Conservation (phyloP, 2,888 invertebrate species). For the Synanthedon vespiformis region DNA sequence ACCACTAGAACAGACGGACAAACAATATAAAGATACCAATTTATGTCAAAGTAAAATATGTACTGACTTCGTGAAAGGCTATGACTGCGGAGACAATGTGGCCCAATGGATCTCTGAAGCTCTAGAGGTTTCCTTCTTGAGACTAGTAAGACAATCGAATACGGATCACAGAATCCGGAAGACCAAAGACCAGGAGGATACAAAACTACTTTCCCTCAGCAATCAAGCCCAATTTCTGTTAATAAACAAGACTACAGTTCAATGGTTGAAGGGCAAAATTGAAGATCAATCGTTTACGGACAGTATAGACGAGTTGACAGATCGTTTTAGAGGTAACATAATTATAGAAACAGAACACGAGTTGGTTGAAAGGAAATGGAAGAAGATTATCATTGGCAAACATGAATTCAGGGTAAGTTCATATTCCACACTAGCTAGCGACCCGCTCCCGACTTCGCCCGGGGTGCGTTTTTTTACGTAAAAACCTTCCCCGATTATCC, state of each 20-base stretch:
- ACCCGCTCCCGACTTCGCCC: no score
- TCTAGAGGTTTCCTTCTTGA: constrained; percentile 75
- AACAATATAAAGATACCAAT: constrained; percentile 30
- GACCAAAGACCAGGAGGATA: constrained; percentile 29
- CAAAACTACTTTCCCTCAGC: constrained; percentile 70
- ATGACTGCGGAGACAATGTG: constrained; percentile 86
- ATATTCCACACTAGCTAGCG: no score
- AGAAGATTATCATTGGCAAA: constrained; percentile 74
- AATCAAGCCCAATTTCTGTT: constrained; percentile 91
- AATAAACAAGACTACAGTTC: constrained; percentile 82
- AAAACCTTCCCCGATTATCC: no score
- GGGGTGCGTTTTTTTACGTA: no score
- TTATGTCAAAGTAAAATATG: constrained; percentile 88
- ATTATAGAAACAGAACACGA: constrained; percentile 78
- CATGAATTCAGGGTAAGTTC: constrained; percentile 72
- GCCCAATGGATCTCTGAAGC: constrained; percentile 85
- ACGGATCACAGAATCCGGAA: constrained; percentile 38
- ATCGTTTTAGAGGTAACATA: constrained; percentile 92
- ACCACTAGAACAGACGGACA: constrained; percentile 49
- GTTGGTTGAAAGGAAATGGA: constrained; percentile 84
- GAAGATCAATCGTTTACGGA: constrained; percentile 61
- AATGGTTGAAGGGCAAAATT: constrained; percentile 75
- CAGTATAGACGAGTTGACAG: constrained; percentile 72
- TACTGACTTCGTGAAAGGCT: constrained; percentile 80
- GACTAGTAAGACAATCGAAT: constrained; percentile 74